Conservation (phyloP, 37 sponge, comb jelly and placozoan species). For the Cladorhizidae sp. region DNA sequence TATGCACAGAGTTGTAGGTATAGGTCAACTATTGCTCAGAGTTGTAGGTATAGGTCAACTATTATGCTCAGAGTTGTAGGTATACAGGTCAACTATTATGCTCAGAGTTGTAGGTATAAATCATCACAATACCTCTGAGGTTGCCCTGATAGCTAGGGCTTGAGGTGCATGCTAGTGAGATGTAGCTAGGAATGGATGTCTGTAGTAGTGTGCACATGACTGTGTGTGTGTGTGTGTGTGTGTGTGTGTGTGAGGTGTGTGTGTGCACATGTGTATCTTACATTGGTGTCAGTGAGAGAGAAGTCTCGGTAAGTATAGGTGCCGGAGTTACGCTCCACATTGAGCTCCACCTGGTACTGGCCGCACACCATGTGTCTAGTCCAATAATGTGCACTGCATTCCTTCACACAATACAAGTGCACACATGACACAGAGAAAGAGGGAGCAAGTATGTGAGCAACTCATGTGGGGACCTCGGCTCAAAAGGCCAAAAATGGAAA, state of each 20-base stretch:
- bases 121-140: too few relatives aligned
- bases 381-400: constrained; percentile 74
- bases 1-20: too few relatives aligned
- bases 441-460: not conserved
- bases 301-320: constrained; percentile 68
- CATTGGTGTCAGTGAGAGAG: constrained; percentile 36
- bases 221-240: not conserved
- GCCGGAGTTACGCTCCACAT: constrained; percentile 39
- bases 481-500: too few relatives aligned
- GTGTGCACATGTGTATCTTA: too few relatives aligned
- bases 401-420: constrained; percentile 27
- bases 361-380: constrained; percentile 38
- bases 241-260: too few relatives aligned
- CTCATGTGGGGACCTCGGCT: too few relatives aligned
- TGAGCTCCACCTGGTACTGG: constrained; percentile 50
- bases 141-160: too few relatives aligned
- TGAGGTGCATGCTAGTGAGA: not conserved
- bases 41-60: too few relatives aligned
- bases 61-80: too few relatives aligned
- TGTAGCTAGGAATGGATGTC: not conserved
- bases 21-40: too few relatives aligned
- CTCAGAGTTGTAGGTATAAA: too few relatives aligned
- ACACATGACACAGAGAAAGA: constrained; percentile 20
- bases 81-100: too few relatives aligned
- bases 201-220: not conserved